A percentile compares a stretch with the other conserved stretches of the same genome.
phyloP scores from a whole-genome alignment of 2,888 invertebrate genomes.

The Anthophora plumipes region DNA sequence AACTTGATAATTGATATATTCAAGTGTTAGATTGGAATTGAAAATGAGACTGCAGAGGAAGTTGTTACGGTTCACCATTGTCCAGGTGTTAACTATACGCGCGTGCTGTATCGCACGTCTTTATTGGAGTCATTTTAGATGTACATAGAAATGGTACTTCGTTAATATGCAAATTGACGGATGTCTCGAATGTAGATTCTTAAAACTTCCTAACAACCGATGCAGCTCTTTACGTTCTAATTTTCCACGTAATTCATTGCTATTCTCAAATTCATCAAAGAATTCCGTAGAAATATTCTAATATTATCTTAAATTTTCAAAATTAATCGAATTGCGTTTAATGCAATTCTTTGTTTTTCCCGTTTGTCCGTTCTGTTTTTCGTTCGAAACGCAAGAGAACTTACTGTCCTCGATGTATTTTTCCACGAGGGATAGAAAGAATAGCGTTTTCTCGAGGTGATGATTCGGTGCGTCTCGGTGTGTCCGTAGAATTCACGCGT shows the following conservation, averaged over 20 bases:
- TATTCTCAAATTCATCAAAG: too few species aligned
- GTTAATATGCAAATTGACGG: too few species aligned
- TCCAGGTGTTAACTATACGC: background rate
- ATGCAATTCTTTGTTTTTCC: background rate
- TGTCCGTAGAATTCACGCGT: conserved; percentile 56
- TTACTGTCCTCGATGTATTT: too few species aligned
- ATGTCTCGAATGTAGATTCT: background rate
- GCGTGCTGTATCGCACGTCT: background rate
- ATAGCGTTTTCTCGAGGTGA: conserved; percentile 8
- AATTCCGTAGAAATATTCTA: too few species aligned
- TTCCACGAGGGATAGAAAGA: background rate
- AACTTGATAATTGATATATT: background rate
- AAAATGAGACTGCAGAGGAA: background rate
- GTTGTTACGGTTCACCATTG: background rate
- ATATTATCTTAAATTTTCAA: too few species aligned
- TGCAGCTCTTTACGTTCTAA: too few species aligned
- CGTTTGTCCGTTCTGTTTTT: background rate
- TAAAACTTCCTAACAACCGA: background rate
- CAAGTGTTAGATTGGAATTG: conserved; percentile 18
- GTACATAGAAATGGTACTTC: background rate
- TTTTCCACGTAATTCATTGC: too few species aligned
- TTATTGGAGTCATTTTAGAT: background rate
- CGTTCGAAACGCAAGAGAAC: too few species aligned
- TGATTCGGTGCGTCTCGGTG: conserved; percentile 18
- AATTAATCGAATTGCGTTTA: too few species aligned